phyloP scores from a whole-genome alignment of 2,888 invertebrate species.

The Caenorhabditis sinica region DNA sequence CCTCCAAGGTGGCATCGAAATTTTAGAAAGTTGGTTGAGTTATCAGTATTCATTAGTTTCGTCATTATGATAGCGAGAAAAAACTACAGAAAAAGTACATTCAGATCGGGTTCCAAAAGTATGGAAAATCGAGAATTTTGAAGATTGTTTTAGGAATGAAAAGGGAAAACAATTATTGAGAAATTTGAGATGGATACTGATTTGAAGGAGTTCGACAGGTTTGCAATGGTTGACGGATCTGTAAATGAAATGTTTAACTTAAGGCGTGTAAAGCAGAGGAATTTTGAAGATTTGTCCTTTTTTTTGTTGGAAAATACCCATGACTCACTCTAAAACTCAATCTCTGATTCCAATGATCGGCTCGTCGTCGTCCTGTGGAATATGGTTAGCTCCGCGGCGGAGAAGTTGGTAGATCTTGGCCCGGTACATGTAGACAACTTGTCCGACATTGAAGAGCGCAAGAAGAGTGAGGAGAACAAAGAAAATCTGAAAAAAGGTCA shows the following conservation, averaged over 20 bases:
- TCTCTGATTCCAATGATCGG: slow-evolving; percentile 46
- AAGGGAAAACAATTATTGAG: too few relatives aligned
- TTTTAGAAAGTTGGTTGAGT: background rate
- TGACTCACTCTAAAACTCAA: slow-evolving; percentile 17
- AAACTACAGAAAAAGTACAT: slow-evolving; percentile 7
- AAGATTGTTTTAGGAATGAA: too few relatives aligned
- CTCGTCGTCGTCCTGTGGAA: slow-evolving; percentile 35
- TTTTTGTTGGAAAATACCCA: background rate
- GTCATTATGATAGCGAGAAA: background rate
- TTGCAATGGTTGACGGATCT: too few relatives aligned
- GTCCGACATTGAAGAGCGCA: slow-evolving; percentile 38
- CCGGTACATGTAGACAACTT: slow-evolving; percentile 32
- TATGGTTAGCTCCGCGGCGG: slow-evolving; percentile 38
- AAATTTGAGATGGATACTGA: too few relatives aligned
- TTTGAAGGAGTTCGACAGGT: too few relatives aligned
- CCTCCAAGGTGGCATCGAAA: slow-evolving; percentile 3
- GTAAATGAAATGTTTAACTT: too few relatives aligned
- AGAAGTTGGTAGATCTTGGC: slow-evolving; percentile 21
- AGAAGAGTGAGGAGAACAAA: slow-evolving; percentile 5
- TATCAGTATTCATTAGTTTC: slow-evolving; percentile 22
- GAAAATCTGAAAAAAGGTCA: slow-evolving; percentile 33
- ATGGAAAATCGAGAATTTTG: too few relatives aligned
- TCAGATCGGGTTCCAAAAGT: background rate
- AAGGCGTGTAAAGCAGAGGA: background rate
- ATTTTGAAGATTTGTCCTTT: background rate